Evolutionary conservation across 2,113 vertebrate genomes (phyloP).

Genomic region (Seriola aureovittata): DNA sequence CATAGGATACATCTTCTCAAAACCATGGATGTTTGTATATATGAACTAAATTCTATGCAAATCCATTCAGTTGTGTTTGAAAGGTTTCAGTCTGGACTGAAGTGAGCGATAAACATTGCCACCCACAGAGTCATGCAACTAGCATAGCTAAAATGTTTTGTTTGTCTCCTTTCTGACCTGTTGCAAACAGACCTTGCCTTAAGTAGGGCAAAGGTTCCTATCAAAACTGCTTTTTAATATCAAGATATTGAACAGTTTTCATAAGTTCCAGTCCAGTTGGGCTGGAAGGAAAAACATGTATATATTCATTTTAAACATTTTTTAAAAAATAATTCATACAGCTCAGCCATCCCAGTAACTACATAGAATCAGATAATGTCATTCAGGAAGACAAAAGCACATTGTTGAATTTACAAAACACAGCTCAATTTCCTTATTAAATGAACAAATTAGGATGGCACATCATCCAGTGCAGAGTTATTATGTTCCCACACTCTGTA

Average conservation of each 20-base stretch:
- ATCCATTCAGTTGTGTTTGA: neutral
- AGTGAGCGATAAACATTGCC: neutral
- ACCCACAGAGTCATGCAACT: neutral
- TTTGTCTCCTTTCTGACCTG: neutral
- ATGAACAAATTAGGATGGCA: constrained; percentile 52
- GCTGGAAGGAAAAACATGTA: neutral
- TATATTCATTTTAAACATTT: constrained; percentile 2
- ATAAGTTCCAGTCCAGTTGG: neutral
- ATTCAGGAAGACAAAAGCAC: constrained; percentile 36
- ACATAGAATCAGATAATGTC: constrained; percentile 32
- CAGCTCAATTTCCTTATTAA: constrained; percentile 57
- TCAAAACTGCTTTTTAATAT: neutral
- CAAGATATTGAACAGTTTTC: neutral
- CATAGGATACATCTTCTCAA: neutral
- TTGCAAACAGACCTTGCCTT: neutral
- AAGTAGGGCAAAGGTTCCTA: neutral
- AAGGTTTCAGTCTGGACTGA: neutral
- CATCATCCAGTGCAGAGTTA: constrained; percentile 50
- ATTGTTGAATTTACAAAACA: constrained; percentile 50
- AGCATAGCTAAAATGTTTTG: neutral
- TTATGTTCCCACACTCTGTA: constrained; percentile 52
- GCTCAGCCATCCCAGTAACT: constrained; percentile 14
- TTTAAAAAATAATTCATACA: constrained; percentile 8
- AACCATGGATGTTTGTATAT: too few relatives aligned
- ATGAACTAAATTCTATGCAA: neutral